Base-by-base conservation (phyloP, 2,113 vertebrate species). In the Carassius gibelio region DNA sequence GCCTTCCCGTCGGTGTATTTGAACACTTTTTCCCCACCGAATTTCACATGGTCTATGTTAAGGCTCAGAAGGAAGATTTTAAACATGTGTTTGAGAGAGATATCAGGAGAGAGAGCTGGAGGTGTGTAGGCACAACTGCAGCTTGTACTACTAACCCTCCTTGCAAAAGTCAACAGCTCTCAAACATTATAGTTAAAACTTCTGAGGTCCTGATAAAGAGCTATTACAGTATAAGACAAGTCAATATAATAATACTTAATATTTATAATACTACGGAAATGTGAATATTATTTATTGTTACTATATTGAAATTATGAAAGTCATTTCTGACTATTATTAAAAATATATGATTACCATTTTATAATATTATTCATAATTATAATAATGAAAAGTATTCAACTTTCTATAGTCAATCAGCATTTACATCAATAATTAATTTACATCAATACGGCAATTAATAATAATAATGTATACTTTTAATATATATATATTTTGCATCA, bases 141-240 rank as follows among this genome's bases (percentile, higher is more conserved):
- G 66, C 66, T 79, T 78, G 80, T 74, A 69, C 61, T 72, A 72
- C 78, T n/a, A 36, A 36, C 1, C 68, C 19, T 42, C 36, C 9
- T 38, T 42, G 17, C 68, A 21, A 71, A 72, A 42, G 8, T 72
- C 69, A 71, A 42, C 68, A 38, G 81, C 86, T 91, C 23, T 42
- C 34, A 72, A 89, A 85, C 87, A 88, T 59, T 83, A 90, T 89
- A 90, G 89, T 89, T 87, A 89, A 86, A 82, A 84, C 61, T n/a
- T 26, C 83, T 85, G 83, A 89, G 88, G 85, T 85, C 77, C 88
- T 90, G 86, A 90, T 91, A 74, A 48, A 74, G 38, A 48, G 21
- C 21, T 88, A 88, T 89, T 90, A 91, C 75, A 15, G 42, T 50
- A 72, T 75, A 80, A 87, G 79, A 69, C 85, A 82, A 85, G 85